Evolutionary conservation across 2,888 invertebrate species (phyloP).

Genomic region (Andrena fulva): DNA sequence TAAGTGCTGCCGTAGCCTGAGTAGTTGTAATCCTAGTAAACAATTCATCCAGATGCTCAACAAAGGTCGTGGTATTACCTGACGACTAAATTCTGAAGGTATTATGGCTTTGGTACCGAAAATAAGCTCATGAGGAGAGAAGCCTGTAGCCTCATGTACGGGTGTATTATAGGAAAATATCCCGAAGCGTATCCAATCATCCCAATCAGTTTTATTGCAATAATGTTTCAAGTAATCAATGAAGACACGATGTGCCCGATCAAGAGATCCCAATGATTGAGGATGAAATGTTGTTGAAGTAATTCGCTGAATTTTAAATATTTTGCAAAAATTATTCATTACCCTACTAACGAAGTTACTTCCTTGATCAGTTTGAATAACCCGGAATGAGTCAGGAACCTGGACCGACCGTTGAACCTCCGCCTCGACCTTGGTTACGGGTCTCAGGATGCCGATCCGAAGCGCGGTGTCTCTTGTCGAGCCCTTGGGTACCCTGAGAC

Average conservation of each 20-base stretch:
- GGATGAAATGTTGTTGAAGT: background rate
- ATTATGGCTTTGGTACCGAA: constrained; percentile 3
- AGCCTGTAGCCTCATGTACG: constrained; percentile 18
- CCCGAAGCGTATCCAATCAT: background rate
- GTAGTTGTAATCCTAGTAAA: too few relatives aligned
- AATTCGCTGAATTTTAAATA: constrained; percentile 1
- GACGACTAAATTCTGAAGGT: background rate
- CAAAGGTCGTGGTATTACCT: constrained; percentile 1
- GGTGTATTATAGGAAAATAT: constrained; percentile 18
- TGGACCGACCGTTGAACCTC: too few relatives aligned
- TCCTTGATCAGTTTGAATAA: too few relatives aligned
- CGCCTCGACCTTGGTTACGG: too few relatives aligned
- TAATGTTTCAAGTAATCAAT: background rate
- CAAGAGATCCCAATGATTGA: background rate
- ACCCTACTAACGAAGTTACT: too few relatives aligned
- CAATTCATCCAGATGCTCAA: background rate
- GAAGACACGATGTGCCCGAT: background rate
- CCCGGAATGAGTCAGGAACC: too few relatives aligned
- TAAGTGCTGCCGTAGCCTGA: too few relatives aligned
- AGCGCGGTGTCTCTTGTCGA: too few relatives aligned
- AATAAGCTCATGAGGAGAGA: background rate
- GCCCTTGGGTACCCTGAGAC: too few relatives aligned
- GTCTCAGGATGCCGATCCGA: too few relatives aligned
- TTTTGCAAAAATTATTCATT: too few relatives aligned
- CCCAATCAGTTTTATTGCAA: background rate